Percentiles rank a stretch among this genome's conserved stretches.
Conservation (phyloP, 1,140 invertebrate genomes). For the Rhynchophorus ferrugineus region DNA sequence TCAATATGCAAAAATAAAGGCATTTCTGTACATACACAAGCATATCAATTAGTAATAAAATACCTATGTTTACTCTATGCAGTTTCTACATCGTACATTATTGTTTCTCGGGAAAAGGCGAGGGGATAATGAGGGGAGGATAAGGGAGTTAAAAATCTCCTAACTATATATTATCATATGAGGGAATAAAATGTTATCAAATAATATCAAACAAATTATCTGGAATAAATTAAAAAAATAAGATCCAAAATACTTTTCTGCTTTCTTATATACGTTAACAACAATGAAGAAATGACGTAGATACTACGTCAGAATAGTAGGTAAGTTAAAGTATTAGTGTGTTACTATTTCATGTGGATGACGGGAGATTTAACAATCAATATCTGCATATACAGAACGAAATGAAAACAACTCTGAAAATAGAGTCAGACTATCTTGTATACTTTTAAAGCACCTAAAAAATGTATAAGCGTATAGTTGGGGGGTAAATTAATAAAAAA, state of each 20-base stretch:
- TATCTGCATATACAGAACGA: background rate
- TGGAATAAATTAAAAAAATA: background rate
- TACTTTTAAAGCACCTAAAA: slow-evolving; percentile 18
- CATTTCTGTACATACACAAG: slow-evolving; percentile 19
- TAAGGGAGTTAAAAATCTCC: too few relatives aligned
- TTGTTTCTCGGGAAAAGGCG: background rate
- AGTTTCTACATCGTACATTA: background rate
- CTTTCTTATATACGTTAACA: background rate
- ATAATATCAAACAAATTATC: background rate
- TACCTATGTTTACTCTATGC: slow-evolving; percentile 4
- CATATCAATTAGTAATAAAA: slow-evolving; percentile 16
- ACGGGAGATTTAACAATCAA: too few relatives aligned
- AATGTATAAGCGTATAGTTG: slow-evolving; percentile 14
- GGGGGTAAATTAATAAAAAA: background rate
- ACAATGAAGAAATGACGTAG: too few relatives aligned
- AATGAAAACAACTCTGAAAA: slow-evolving; percentile 12
- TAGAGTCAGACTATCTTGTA: slow-evolving; percentile 9
- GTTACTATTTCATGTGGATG: slow-evolving; percentile 1
- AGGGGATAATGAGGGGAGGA: too few relatives aligned
- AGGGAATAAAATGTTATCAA: background rate
- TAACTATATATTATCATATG: background rate
- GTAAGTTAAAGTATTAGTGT: background rate
- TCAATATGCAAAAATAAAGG: slow-evolving; percentile 21
- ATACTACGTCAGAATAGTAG: slow-evolving; percentile 10
- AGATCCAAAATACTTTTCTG: background rate